Conservation (phyloP, 2,113 vertebrate species). For the Parotia lawesii region DNA sequence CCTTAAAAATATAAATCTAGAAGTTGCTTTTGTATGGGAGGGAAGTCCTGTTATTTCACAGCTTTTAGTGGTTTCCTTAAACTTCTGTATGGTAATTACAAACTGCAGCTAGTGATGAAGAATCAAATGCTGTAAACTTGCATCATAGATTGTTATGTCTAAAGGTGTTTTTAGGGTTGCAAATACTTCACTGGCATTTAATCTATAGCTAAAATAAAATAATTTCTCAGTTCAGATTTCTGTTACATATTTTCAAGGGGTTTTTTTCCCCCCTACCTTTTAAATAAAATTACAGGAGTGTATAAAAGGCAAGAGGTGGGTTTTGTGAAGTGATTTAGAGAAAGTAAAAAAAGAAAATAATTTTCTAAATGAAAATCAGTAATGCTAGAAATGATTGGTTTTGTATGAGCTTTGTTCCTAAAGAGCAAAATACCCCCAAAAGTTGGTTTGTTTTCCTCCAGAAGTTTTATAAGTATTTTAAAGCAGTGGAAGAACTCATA, state of each 20-base stretch:
- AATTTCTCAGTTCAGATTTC: neutral
- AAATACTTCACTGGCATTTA: neutral
- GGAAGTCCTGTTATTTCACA: neutral
- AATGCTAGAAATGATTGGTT: neutral
- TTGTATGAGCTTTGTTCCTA: neutral
- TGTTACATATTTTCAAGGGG: neutral
- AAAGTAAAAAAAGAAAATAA: neutral
- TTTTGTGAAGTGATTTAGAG: neutral
- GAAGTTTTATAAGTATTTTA: neutral
- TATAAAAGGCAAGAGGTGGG: neutral
- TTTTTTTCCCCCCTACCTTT: rapidly evolving
- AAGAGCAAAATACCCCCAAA: neutral
- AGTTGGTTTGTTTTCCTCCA: neutral
- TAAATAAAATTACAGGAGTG: neutral
- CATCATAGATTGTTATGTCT: neutral
- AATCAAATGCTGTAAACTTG: neutral
- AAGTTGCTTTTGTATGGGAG: neutral
- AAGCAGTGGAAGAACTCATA: neutral
- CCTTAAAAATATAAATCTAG: neutral
- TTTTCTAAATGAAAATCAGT: neutral
- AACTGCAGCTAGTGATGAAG: neutral
- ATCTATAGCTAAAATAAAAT: neutral
- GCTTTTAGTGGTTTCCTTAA: neutral
- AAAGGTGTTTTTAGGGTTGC: neutral
- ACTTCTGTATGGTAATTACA: neutral